Percentiles rank a stretch among this genome's conserved stretches.
Conservation (phyloP, 2,113 vertebrate species). For the Chitala chitala region DNA sequence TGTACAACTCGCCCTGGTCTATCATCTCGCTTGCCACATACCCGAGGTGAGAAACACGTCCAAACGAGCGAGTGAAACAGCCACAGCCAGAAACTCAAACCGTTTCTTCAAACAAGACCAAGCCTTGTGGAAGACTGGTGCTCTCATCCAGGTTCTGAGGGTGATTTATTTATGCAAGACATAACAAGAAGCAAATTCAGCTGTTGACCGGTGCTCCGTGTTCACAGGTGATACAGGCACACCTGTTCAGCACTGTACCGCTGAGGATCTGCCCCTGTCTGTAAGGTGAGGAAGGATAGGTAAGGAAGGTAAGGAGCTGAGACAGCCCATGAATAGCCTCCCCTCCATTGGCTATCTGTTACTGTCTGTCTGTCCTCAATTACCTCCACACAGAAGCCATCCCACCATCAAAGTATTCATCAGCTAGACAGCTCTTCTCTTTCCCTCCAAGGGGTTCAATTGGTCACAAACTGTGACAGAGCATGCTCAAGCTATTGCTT, state of each 20-base stretch:
- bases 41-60: background rate
- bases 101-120: conserved; percentile 7
- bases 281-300: too few species aligned
- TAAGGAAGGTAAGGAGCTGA: too few species aligned
- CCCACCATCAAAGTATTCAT: background rate
- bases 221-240: background rate
- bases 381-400: background rate
- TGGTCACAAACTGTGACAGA: background rate
- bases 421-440: background rate
- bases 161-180: background rate
- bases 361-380: background rate
- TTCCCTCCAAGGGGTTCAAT: background rate
- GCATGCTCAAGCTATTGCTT: background rate
- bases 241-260: background rate
- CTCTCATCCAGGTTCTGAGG: background rate
- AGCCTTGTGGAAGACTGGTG: background rate
- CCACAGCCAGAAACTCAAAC: background rate
- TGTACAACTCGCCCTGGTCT: background rate
- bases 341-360: background rate
- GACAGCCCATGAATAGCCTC: too few species aligned
- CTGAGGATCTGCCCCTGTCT: background rate
- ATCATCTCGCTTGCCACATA: background rate
- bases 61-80: background rate
- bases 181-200: background rate
- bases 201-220: background rate